Conservation (phyloP, 2,797 vertebrate species). For the Sandelia bainsii region DNA sequence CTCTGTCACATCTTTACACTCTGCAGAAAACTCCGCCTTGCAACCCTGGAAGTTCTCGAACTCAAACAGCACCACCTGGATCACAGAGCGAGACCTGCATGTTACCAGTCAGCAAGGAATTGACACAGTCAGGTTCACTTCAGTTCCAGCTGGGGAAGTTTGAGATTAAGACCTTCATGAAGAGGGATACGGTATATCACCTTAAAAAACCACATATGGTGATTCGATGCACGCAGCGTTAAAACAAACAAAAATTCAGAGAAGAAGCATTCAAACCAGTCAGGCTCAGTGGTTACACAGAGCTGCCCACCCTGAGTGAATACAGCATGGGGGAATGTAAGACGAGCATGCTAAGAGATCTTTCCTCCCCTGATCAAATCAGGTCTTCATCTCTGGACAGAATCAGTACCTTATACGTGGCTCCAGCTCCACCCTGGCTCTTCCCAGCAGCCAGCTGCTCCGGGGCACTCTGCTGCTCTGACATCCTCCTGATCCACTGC, state of each 20-base stretch:
- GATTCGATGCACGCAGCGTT: neutral
- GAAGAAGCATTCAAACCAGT: neutral
- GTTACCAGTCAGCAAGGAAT: neutral
- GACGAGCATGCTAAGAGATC: neutral
- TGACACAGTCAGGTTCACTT: neutral
- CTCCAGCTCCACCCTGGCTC: constrained; percentile 86
- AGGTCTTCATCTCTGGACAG: neutral
- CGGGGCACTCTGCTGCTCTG: constrained; percentile 87
- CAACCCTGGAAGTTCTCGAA: constrained; percentile 93
- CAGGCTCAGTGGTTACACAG: neutral
- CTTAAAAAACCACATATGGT: neutral
- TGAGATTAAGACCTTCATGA: constrained; percentile 1
- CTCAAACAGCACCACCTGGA: constrained; percentile 89
- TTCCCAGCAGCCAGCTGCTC: constrained; percentile 90
- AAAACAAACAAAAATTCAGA: neutral
- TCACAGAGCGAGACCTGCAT: neutral
- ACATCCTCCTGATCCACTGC: constrained; percentile 84
- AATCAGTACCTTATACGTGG: constrained; percentile 87
- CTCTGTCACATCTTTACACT: constrained; percentile 89
- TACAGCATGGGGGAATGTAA: neutral
- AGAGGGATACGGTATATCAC: neutral
- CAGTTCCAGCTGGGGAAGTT: neutral
- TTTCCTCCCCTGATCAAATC: neutral
- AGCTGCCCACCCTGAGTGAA: neutral
- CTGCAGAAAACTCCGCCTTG: constrained; percentile 86